Evolutionary conservation across 2,113 vertebrate species (phyloP), one percentile per base, ranked within the genome.

Genomic region (Phalacrocorax carbo): DNA sequence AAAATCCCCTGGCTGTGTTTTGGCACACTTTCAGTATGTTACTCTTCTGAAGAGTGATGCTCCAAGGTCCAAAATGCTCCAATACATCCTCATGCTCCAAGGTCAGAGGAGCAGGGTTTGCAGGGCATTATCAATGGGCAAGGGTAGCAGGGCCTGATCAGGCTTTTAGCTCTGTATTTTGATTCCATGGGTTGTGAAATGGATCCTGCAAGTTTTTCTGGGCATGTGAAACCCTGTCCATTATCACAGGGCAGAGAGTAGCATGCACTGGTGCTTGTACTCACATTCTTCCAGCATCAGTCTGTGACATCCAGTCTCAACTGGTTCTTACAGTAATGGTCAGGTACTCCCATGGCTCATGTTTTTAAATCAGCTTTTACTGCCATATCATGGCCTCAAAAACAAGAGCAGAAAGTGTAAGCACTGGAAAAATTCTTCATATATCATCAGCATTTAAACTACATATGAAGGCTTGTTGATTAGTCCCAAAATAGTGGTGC

Each of bases 201-300:
- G 6, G 7, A 40, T 44, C 12, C 58, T 58, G 19, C 7, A 54
- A 34, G 17, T 60, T 84, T 30, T 68, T 52, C 51, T 30, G 58
- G 19, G 25, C 3, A 2, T 32, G 11, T 66, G 54, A 83, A 91
- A 61, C 25, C 51, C 51, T 78, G 32, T 55, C 51, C 22, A 13
- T 32, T 27, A n/a, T 22, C n/a, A 21, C 15, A 64, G 42, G 51
- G 42, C n/a, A 60, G 38, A 62, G 23, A 42, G 38, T 25, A n/a
- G 27, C 0, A 0, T 15, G 34, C 23, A 36, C 23, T 1, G 1
- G 23, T 54, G 34, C 30, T 77, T 10, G 12, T 36, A 4, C 2
- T 9, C 17, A 32, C 13, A 9, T 2, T 2, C 25, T 86, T 48
- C 49, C 72, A 76, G 9, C 38, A 57, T 79, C 46, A 46, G 29